Evolutionary conservation across 2,888 invertebrate species (phyloP).

Genomic region (Apodemia duryi): DNA sequence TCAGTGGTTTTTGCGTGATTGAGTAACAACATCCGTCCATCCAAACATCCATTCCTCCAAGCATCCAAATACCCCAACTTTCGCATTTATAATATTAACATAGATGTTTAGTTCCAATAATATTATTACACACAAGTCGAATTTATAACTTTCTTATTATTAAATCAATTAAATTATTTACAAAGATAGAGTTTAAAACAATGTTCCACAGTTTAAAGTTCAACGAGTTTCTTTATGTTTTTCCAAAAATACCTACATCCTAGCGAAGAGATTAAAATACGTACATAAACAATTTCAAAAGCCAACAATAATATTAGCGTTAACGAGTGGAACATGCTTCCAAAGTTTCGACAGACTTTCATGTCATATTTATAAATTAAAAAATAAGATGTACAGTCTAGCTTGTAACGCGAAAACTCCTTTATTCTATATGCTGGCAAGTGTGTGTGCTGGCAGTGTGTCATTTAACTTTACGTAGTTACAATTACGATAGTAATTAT

Average conservation of each 20-base stretch:
- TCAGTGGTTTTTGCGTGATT: no score
- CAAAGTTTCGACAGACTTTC: conserved; percentile 5
- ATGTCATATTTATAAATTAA: conserved; percentile 11
- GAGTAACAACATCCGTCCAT: no score
- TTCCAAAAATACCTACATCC: conserved; percentile 6
- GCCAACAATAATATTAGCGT: conserved; percentile 15
- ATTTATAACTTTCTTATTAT: no score
- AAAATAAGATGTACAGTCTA: background rate
- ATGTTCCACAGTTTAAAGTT: background rate
- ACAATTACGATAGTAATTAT: no score
- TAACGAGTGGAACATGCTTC: conserved; percentile 15
- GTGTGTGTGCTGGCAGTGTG: no score
- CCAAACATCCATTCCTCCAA: no score
- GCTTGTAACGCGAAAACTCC: background rate
- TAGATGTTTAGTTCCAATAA: no score
- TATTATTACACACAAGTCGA: no score
- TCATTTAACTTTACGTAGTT: no score
- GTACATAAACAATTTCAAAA: conserved; percentile 9
- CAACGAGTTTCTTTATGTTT: background rate
- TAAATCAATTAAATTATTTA: no score
- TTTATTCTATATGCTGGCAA: background rate
- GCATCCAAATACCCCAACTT: no score
- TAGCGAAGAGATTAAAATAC: conserved; percentile 10
- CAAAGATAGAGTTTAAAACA: background rate
- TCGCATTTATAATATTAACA: no score